phyloP scores from a whole-genome alignment of 2,888 invertebrate species.

The Plagiodera versicolora region DNA sequence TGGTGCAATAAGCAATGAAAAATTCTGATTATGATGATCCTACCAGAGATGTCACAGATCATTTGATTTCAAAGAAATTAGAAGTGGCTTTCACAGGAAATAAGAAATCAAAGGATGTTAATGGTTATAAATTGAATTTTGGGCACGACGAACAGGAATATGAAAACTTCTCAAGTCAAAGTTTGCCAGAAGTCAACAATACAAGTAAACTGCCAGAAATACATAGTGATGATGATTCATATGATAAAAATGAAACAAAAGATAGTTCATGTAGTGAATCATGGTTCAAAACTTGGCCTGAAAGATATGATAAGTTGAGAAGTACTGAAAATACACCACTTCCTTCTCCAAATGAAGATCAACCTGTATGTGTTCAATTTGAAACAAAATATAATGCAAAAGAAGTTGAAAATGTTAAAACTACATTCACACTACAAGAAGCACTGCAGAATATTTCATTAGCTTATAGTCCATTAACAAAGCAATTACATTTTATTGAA shows the following conservation, averaged over 20 bases:
- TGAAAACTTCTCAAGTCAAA: conserved; percentile 49
- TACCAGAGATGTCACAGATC: conserved; percentile 20
- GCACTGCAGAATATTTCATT: conserved; percentile 73
- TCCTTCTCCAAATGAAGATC: conserved; percentile 24
- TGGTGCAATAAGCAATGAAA: conserved; percentile 30
- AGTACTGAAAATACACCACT: conserved; percentile 40
- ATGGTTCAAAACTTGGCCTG: conserved; percentile 60
- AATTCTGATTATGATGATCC: conserved; percentile 26
- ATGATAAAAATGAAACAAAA: conserved; percentile 36
- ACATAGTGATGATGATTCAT: conserved; percentile 3
- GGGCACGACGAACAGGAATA: conserved; percentile 41
- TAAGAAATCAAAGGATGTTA: conserved; percentile 13
- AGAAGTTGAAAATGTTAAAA: conserved; percentile 53
- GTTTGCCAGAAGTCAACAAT: conserved; percentile 52
- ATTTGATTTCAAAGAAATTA: conserved; percentile 18
- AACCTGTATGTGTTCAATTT: conserved; percentile 38
- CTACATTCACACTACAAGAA: conserved; percentile 64
- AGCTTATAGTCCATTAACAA: conserved; percentile 74
- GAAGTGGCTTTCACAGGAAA: conserved; percentile 10
- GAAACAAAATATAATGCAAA: conserved; percentile 34
- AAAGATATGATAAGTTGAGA: conserved; percentile 53
- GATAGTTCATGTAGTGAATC: conserved; percentile 25
- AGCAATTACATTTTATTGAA: conserved; percentile 67
- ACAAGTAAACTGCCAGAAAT: conserved; percentile 31
- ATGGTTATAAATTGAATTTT: conserved; percentile 24